Evolutionary conservation across 2,888 invertebrate species (phyloP).

Genomic region (Gnatocerus cornutus): DNA sequence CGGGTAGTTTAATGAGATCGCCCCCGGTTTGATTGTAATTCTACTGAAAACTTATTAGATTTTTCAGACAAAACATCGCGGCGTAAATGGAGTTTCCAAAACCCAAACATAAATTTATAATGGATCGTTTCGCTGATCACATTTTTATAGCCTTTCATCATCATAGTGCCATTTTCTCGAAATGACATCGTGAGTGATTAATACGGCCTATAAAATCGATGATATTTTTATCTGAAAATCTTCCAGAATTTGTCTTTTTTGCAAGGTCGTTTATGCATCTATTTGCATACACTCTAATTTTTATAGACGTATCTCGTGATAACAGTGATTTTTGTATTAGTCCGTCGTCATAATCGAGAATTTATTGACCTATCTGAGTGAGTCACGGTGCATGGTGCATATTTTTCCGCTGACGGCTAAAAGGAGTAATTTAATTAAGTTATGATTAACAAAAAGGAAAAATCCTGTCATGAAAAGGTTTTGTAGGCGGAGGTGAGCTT

Average conservation of each 20-base stretch:
- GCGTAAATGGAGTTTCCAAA: slow-evolving; percentile 7
- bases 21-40: slow-evolving; percentile 25
- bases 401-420: not conserved
- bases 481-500: slow-evolving; percentile 3
- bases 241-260: not conserved
- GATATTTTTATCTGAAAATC: slow-evolving; percentile 3
- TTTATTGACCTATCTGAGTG: slow-evolving; percentile 3
- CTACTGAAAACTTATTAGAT: slow-evolving; percentile 23
- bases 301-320: not conserved
- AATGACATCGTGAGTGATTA: slow-evolving; percentile 16
- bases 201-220: slow-evolving; percentile 16
- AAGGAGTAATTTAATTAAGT: slow-evolving; percentile 14
- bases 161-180: slow-evolving; percentile 18
- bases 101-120: slow-evolving; percentile 25
- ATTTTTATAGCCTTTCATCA: slow-evolving; percentile 26
- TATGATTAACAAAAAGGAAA: slow-evolving; percentile 7
- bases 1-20: slow-evolving; percentile 28
- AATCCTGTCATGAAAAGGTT: not conserved
- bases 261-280: slow-evolving; percentile 7
- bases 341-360: not conserved
- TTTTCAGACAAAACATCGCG: slow-evolving; percentile 9
- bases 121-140: slow-evolving; percentile 18
- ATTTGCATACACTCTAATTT: not conserved
- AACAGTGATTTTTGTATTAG: not conserved
- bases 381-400: not conserved